phyloP scores from a whole-genome alignment of 2,888 invertebrate species.

The Eledone cirrhosa region DNA sequence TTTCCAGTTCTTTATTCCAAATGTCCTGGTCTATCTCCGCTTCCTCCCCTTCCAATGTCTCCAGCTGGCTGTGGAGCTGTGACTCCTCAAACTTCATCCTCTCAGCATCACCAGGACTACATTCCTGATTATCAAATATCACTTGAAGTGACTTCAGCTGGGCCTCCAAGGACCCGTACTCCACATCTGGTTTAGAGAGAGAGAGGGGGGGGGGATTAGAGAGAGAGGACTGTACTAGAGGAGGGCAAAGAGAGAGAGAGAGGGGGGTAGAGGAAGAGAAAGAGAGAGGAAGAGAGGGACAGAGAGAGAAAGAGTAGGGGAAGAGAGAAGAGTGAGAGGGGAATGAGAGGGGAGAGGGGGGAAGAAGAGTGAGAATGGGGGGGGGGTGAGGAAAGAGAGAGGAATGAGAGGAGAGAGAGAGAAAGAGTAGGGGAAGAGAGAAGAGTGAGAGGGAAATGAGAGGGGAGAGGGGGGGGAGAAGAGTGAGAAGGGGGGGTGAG shows the following conservation, averaged over 20 bases:
- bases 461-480: too few species aligned
- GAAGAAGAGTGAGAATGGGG: too few species aligned
- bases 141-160: constrained; percentile 48
- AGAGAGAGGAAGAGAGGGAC: neutral
- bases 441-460: too few species aligned
- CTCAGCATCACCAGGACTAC: constrained; percentile 58
- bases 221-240: neutral
- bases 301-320: too few species aligned
- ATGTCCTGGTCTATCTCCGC: constrained; percentile 49
- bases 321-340: too few species aligned
- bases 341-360: too few species aligned
- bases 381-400: too few species aligned
- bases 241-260: neutral
- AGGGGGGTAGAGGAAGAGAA: neutral
- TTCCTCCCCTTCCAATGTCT: constrained; percentile 46
- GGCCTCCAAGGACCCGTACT: constrained; percentile 41
- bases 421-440: too few species aligned
- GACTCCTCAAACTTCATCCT: constrained; percentile 50
- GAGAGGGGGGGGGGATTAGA: too few species aligned
- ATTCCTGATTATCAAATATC: constrained; percentile 56
- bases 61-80: constrained; percentile 51
- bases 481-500: too few species aligned
- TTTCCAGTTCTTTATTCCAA: constrained; percentile 52
- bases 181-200: constrained; percentile 36
- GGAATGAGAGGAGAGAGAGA: too few species aligned